Percentiles rank a stretch among this genome's conserved stretches.
Conservation (phyloP, 2,797 vertebrate species). For the Intellagama lesueurii region DNA sequence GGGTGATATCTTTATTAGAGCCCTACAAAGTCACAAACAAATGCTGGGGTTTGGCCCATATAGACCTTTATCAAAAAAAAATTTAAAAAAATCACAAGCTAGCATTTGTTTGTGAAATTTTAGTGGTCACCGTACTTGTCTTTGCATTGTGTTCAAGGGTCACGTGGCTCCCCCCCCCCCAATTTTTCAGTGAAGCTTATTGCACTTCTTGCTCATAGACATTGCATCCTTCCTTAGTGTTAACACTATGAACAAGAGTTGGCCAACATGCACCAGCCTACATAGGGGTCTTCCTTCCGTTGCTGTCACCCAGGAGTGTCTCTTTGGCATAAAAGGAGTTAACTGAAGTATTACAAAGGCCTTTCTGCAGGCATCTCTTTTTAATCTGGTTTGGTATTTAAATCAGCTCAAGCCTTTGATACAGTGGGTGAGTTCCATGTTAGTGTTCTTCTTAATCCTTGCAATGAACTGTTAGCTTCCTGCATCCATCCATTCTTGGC, state of each 20-base stretch:
- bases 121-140: no score
- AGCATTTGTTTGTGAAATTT: no score
- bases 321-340: slow-evolving; percentile 61
- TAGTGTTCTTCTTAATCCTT: slow-evolving; percentile 42
- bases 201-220: neutral
- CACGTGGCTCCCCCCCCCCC: no score
- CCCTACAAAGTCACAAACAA: no score
- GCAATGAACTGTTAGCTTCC: neutral
- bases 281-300: neutral
- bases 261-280: neutral
- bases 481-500: neutral
- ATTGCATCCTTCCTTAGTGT: neutral
- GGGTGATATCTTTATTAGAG: no score
- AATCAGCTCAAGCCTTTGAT: slow-evolving; percentile 59
- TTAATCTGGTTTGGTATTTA: slow-evolving; percentile 53
- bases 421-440: slow-evolving; percentile 45
- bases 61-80: no score
- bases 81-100: no score
- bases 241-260: slow-evolving; percentile 27
- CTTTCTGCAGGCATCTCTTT: slow-evolving; percentile 53
- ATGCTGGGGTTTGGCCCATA: no score
- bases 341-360: neutral
- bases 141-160: no score
- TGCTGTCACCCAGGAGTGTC: neutral
- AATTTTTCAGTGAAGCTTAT: neutral